phyloP scores from a whole-genome alignment of 2,113 vertebrate genomes.

The Hystrix cristata region DNA sequence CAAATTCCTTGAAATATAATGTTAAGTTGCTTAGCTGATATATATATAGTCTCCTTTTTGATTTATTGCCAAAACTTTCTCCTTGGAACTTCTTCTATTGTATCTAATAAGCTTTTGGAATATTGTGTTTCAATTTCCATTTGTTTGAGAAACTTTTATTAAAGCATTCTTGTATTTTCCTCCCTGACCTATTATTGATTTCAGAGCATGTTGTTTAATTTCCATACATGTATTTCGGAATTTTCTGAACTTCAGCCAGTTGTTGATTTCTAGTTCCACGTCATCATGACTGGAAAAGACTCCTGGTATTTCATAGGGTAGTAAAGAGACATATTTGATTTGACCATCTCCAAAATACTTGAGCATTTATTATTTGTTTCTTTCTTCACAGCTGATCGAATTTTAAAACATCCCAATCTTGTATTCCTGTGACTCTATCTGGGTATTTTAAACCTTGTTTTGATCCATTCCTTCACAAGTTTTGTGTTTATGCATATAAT shows the following conservation, averaged over 20 bases:
- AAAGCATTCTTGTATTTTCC: neutral
- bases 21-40: neutral
- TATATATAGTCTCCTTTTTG: neutral
- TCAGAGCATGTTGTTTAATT: neutral
- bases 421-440: neutral
- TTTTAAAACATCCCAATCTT: neutral
- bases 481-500: neutral
- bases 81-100: neutral
- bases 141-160: neutral
- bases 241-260: neutral
- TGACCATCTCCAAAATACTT: neutral
- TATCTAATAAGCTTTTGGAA: neutral
- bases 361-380: neutral
- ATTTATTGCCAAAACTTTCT: neutral
- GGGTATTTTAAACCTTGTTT: neutral
- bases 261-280: neutral
- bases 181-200: neutral
- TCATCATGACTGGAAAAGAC: too few relatives aligned
- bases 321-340: neutral
- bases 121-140: neutral
- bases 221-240: neutral
- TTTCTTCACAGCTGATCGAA: neutral
- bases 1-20: neutral
- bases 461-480: neutral
- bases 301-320: neutral